These are phyloP conservation scores for Drosophila quinaria DNA, from an alignment of 2,888 invertebrate genomes.

Conservation along the genomic window DNA sequence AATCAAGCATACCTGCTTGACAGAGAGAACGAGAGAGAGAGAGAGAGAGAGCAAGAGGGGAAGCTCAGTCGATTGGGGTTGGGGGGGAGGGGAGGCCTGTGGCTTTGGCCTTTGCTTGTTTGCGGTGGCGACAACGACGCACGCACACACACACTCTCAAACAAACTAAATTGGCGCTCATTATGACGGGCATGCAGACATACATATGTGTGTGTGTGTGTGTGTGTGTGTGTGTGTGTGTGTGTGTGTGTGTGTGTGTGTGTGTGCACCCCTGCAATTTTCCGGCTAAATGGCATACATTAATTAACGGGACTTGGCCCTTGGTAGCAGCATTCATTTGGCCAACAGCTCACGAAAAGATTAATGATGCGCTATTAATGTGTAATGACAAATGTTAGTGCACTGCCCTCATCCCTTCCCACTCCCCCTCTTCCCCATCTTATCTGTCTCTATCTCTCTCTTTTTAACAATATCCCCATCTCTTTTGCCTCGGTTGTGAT, in stretches of 20 bases:
- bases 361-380: slow-evolving; percentile 84
- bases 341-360: slow-evolving; percentile 76
- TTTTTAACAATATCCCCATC: neutral
- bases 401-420: slow-evolving; percentile 26
- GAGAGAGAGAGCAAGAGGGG: neutral
- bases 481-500: slow-evolving; percentile 33
- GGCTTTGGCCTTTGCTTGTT: slow-evolving; percentile 78
- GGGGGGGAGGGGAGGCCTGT: slow-evolving; percentile 30
- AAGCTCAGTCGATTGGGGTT: slow-evolving; percentile 10
- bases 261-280: slow-evolving; percentile 71
- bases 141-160: slow-evolving; percentile 28
- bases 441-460: neutral
- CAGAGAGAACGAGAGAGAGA: slow-evolving; percentile 26
- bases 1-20: slow-evolving; percentile 82
- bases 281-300: slow-evolving; percentile 80
- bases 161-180: slow-evolving; percentile 74
- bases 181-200: too few species aligned
- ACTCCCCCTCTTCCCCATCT: neutral
- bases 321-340: slow-evolving; percentile 66
- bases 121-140: slow-evolving; percentile 72
- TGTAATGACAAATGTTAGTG: slow-evolving; percentile 84
- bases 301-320: slow-evolving; percentile 76
- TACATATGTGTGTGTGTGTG: slow-evolving; percentile 25
- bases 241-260: too few species aligned
- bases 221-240: too few species aligned